phyloP scores from a whole-genome alignment of 1,140 invertebrate species.

The Marisa cornuarietis region DNA sequence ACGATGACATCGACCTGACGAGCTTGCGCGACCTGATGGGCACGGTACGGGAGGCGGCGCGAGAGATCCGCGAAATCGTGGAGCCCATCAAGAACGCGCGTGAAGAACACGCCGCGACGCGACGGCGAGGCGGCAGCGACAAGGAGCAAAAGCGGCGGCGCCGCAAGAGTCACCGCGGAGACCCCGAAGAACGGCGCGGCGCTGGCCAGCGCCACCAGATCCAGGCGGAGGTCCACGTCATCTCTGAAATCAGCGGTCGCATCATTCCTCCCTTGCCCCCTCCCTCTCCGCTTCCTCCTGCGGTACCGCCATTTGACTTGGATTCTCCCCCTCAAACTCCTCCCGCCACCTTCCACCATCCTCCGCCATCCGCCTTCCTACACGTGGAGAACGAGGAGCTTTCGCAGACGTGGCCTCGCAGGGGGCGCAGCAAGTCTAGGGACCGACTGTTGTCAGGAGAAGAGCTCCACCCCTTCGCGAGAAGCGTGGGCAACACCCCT shows the following conservation, averaged over 20 bases:
- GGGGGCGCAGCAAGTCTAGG: slow-evolving; percentile 13
- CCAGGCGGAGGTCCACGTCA: slow-evolving; percentile 22
- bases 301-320: background rate
- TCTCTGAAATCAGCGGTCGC: slow-evolving; percentile 7
- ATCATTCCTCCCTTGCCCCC: slow-evolving; percentile 14
- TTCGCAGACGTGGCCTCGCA: slow-evolving; percentile 11
- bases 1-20: slow-evolving; percentile 13
- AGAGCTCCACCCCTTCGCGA: background rate
- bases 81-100: background rate
- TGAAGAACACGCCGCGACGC: background rate
- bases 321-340: background rate
- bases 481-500: slow-evolving; percentile 5
- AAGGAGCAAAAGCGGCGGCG: background rate
- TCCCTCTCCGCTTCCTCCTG: background rate
- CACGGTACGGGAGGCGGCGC: slow-evolving; percentile 13
- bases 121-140: background rate
- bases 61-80: slow-evolving; percentile 18
- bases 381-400: slow-evolving; percentile 20
- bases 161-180: background rate
- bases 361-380: background rate
- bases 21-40: slow-evolving; percentile 19
- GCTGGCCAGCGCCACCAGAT: slow-evolving; percentile 14
- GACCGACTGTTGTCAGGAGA: slow-evolving; percentile 6
- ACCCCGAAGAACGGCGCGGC: background rate
- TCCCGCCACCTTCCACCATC: background rate